Percentiles rank a stretch among this genome's conserved stretches.
Conservation (phyloP, 1,140 invertebrate species). For the Psilanteris sp. region DNA sequence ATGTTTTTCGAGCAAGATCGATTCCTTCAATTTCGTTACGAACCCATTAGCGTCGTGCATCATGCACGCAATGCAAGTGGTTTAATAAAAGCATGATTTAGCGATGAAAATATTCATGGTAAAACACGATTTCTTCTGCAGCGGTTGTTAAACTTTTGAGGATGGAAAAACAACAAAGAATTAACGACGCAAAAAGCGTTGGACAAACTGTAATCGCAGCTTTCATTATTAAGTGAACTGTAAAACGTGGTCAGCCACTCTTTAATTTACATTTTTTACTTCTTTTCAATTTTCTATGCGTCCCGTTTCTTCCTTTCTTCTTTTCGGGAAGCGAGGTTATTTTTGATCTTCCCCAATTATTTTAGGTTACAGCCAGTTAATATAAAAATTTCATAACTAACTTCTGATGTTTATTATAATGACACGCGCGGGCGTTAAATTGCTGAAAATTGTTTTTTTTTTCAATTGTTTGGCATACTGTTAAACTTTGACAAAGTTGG, state of each 20-base stretch:
- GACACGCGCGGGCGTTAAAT: no score
- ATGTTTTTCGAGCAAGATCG: conserved; percentile 44
- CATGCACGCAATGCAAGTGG: conserved; percentile 24
- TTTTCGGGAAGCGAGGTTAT: no score
- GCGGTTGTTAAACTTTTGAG: conserved; percentile 10
- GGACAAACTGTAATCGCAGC: conserved; percentile 23
- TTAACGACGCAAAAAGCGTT: conserved; percentile 19
- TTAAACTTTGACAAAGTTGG: no score
- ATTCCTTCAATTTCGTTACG: conserved; percentile 51
- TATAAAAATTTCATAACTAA: no score
- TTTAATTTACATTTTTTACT: conserved; percentile 2
- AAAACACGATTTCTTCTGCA: conserved; percentile 13
- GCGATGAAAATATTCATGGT: conserved; percentile 18
- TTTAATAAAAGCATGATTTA: conserved; percentile 36
- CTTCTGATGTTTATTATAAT: no score
- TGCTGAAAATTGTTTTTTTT: no score
- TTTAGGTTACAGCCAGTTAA: no score
- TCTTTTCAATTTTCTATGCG: conserved; percentile 5
- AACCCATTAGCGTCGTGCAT: conserved; percentile 48
- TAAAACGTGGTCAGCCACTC: conserved; percentile 5
- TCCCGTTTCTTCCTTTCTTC: no score
- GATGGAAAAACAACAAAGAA: conserved; percentile 13
- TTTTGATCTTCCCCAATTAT: no score
- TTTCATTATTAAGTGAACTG: conserved; percentile 29
- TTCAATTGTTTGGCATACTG: no score